phyloP scores from a whole-genome alignment of 2,888 invertebrate species.

The Lasioglossum villosulum region DNA sequence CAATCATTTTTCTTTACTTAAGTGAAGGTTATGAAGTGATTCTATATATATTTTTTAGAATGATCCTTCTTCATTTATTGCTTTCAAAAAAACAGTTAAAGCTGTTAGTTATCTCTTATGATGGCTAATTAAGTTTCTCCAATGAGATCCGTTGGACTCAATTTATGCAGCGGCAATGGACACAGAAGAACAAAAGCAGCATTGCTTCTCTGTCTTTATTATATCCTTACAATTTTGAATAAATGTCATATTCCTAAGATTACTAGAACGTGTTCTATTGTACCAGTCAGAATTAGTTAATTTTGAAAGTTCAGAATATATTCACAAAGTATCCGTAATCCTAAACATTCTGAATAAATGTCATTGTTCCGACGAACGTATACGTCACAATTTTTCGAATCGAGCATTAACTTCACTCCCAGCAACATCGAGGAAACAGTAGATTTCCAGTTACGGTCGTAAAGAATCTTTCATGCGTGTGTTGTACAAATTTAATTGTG shows the following conservation, averaged over 20 bases:
- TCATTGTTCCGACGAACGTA: background rate
- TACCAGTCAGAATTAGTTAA: background rate
- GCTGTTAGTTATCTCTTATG: background rate
- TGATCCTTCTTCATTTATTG: background rate
- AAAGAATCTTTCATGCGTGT: background rate
- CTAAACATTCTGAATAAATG: background rate
- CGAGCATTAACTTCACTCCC: background rate
- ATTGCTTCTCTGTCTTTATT: background rate
- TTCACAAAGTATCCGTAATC: background rate
- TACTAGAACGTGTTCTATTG: background rate
- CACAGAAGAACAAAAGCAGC: background rate
- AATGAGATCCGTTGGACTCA: background rate
- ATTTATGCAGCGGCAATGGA: background rate
- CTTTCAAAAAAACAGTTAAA: background rate
- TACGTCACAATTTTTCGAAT: background rate
- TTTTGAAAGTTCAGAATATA: background rate
- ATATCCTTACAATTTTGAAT: background rate
- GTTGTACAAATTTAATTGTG: conserved; percentile 4
- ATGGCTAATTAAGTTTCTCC: background rate
- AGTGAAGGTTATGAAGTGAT: background rate
- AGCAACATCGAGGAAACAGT: background rate
- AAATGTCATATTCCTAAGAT: background rate
- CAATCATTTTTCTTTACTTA: background rate
- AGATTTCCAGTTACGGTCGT: background rate
- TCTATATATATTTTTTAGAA: background rate